Evolutionary conservation across 1,140 invertebrate species (phyloP).

Genomic region (Latrodectus geometricus): DNA sequence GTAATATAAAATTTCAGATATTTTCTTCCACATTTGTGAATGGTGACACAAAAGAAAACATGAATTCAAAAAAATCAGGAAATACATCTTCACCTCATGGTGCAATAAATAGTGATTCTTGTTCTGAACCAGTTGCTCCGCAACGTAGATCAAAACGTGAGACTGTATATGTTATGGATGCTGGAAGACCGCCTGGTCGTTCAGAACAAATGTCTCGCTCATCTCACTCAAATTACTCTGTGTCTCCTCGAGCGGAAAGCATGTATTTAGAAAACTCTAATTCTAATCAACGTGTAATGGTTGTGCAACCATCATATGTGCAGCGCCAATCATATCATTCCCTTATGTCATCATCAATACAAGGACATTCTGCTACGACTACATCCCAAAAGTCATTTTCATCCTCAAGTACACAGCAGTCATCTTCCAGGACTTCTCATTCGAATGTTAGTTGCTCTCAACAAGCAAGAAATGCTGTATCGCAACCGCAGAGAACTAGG

Average conservation of each 20-base stretch:
- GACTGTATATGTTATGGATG: constrained; percentile 51
- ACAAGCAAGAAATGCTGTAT: constrained; percentile 14
- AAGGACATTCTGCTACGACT: constrained; percentile 25
- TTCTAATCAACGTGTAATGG: constrained; percentile 54
- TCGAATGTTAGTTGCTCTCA: neutral
- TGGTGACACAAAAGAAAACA: constrained; percentile 31
- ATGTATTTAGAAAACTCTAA: constrained; percentile 47
- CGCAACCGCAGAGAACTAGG: constrained; percentile 13
- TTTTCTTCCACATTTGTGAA: constrained; percentile 31
- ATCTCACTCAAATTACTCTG: constrained; percentile 27
- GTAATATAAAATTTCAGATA: constrained; percentile 1
- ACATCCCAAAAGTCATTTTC: constrained; percentile 39
- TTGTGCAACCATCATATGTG: constrained; percentile 54
- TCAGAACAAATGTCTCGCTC: constrained; percentile 4
- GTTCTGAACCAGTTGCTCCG: constrained; percentile 43
- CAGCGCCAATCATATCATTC: constrained; percentile 56
- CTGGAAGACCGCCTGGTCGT: constrained; percentile 37
- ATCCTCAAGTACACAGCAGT: constrained; percentile 24
- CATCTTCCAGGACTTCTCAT: constrained; percentile 16
- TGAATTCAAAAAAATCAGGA: constrained; percentile 20
- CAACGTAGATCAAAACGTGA: constrained; percentile 53
- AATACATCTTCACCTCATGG: constrained; percentile 4
- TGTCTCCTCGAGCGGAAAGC: constrained; percentile 19
- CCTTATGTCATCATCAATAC: constrained; percentile 37
- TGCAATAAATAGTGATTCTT: constrained; percentile 25